Conservation (phyloP, 1,140 invertebrate genomes). For the Pollicipes pollicipes region DNA sequence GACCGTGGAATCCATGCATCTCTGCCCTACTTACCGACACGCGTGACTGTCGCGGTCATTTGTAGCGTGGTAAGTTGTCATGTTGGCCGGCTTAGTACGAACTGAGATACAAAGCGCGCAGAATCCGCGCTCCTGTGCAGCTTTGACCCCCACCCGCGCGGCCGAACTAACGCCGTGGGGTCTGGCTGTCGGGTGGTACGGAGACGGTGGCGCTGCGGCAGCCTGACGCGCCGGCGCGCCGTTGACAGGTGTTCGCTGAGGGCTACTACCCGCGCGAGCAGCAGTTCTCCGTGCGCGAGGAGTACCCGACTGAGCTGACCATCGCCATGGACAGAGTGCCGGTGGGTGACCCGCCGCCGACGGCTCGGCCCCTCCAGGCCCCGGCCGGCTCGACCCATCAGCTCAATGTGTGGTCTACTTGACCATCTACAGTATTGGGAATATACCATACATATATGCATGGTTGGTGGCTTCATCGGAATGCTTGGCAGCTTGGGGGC, state of each 20-base stretch:
- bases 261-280: constrained; percentile 60
- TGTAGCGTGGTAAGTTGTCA: too few relatives aligned
- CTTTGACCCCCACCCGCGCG: constrained; percentile 1
- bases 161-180: not conserved
- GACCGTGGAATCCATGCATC: too few relatives aligned
- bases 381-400: too few relatives aligned
- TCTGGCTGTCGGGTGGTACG: not conserved
- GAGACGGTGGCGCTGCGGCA: not conserved
- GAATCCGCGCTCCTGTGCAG: not conserved
- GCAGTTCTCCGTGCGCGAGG: constrained; percentile 68
- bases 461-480: too few relatives aligned
- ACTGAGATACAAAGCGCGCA: not conserved
- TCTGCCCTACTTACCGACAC: too few relatives aligned
- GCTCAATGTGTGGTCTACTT: too few relatives aligned
- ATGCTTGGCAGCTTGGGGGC: too few relatives aligned
- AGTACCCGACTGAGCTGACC: constrained; percentile 64
- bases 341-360: constrained; percentile 34
- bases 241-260: constrained; percentile 54
- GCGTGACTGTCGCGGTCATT: too few relatives aligned
- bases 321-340: constrained; percentile 60
- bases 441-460: too few relatives aligned
- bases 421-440: too few relatives aligned
- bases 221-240: too few relatives aligned
- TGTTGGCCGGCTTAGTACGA: not conserved
- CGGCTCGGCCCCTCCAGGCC: too few relatives aligned